Evolutionary conservation across 1,140 invertebrate species (phyloP), one percentile per base, ranked within the genome.

Genomic region (Paraescarpia echinospica): DNA sequence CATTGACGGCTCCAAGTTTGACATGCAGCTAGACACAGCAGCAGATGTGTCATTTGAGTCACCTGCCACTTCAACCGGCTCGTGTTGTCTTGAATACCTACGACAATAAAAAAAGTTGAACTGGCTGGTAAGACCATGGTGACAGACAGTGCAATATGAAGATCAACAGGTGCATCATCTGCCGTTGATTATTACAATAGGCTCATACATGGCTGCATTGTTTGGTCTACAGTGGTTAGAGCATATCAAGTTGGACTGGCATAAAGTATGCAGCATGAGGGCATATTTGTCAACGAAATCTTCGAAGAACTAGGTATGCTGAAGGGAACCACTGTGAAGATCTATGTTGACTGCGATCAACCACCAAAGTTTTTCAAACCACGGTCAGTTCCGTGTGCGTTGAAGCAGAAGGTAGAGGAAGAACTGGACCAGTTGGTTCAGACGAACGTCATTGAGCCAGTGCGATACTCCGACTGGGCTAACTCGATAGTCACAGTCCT

Each of bases 401-500:
- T 94, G 9, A 90, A 35, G 33, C 59, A 88, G 18, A 94, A 93
- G 51, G 94, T 96, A 18, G 94, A 95, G 33, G 90, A 89, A 35
- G 94, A 96, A 90, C 33, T 94, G 27, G 91, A 93, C 51, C 91
- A 92, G 33, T 92, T 95, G 35, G 59, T 92, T 59, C 8, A 90
- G n/a, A 34, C 88, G 33, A 94, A 93, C 22, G 93, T 95, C 48
- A 91, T 95, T 34, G 88, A 89, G 51, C 92, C 92, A 48, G 92
- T 94, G 0, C 33, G 48, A 27, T 89, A 93, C 35, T 18, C 59
- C 77, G 93, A 94, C 31, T 96, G 96, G 96, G 95, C 94, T 18
- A 95, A 95, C n/a, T 95, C 95, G 14, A 94, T 95, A 48, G 95
- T 96, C 6, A 93, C 94, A 0, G 94, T 96, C 1, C 89, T 94